Evolutionary conservation across 2,888 invertebrate species (phyloP), one percentile per base, ranked within the genome.

Genomic region (Rutpela maculata): DNA sequence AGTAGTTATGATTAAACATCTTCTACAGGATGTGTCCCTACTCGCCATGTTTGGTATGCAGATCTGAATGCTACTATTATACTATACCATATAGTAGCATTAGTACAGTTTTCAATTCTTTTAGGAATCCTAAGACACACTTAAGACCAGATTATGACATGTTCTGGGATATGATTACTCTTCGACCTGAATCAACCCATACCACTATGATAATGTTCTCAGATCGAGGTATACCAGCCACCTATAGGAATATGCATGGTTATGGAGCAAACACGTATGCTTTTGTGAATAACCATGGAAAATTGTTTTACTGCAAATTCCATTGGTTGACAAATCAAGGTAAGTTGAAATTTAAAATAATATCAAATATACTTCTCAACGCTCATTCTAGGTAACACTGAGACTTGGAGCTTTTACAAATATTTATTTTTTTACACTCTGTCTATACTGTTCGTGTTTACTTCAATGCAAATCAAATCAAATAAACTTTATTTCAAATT

Each of bases 181-280:
- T 98, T 56, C 92, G 98, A 62, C 96, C 97, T 0, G 98, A 98
- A 90, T 92, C 95, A 0, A 93, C 93, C 31, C 98, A 99, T 88
- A 98, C 98, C 87, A 90, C 94, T 17, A 88, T 95, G 85, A 94
- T 98, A 89, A 90, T 98, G 84, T 98, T 98, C 89, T 94, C 96
- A 19, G 98, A 98, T 90, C 93, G 98, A 84, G 99, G 98, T 55
- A 96, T 96, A 81, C 98, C 98, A 10, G 96, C 97, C 88, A 98
- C 98, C 22, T 95, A 94, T 76, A 78, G 89, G 70, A 81, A 87
- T 69, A 89, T 89, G 89, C 96, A 98, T 87, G 98, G 98, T 38
- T 98, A 97, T 88, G 98, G 98, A 0, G 96, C 96, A 0, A 98
- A 98, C 88, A 98, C 98, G 0, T 99, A 96, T 89, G 97, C 97